These are phyloP conservation scores for Heliconius ismenius DNA, from an alignment of 2,888 invertebrate species.

Conservation along the genomic window DNA sequence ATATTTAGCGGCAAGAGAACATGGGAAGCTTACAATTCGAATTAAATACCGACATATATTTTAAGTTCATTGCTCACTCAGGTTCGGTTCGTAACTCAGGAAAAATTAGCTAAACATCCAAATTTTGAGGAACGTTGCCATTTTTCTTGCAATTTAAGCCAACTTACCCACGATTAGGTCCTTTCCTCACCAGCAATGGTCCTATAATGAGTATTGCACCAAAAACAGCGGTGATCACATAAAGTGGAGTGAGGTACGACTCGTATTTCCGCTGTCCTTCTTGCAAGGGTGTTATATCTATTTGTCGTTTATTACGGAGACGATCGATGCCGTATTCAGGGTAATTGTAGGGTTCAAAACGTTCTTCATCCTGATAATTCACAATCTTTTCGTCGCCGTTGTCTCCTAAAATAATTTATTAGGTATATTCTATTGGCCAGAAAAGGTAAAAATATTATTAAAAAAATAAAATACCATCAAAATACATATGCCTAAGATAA, in stretches of 20 bases:
- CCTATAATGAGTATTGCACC: constrained; percentile 54
- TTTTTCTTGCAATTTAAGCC: constrained; percentile 5
- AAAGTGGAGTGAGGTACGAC: constrained; percentile 38
- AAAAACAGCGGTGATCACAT: constrained; percentile 50
- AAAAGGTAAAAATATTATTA: background rate
- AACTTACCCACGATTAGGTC: constrained; percentile 55
- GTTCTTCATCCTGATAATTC: constrained; percentile 9
- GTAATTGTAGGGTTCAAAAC: constrained; percentile 25
- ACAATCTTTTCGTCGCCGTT: background rate
- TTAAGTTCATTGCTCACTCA: too few species aligned
- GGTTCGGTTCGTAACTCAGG: too few species aligned
- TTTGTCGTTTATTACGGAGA: constrained; percentile 33
- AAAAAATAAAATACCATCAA: constrained; percentile 4
- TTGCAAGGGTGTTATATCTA: constrained; percentile 2
- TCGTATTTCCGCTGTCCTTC: constrained; percentile 25
- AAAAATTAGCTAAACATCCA: background rate
- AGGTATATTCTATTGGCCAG: background rate
- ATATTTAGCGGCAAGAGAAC: too few species aligned
- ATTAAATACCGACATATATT: too few species aligned
- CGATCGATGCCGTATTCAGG: constrained; percentile 23
- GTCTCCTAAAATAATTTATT: background rate
- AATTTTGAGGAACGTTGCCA: background rate
- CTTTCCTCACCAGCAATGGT: constrained; percentile 52
- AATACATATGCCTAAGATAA: constrained; percentile 18
- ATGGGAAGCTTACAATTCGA: too few species aligned